A percentile compares a stretch with the other conserved stretches of the same genome.
phyloP scores from a whole-genome alignment of 2,113 vertebrate species.

The Dasyornis broadbenti region DNA sequence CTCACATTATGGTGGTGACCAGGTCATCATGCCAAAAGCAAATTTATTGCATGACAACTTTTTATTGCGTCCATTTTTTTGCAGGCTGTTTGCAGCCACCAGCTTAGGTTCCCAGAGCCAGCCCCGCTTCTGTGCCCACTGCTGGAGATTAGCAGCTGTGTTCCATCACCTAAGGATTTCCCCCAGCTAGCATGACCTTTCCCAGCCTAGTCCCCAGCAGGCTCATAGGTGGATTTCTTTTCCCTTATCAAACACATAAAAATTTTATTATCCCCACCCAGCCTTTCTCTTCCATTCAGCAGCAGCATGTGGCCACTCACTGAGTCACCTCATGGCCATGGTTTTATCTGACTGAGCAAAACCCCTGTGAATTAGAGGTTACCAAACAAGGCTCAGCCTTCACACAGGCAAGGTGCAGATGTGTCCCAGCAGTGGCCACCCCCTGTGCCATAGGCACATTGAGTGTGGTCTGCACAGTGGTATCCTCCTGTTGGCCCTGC shows the following conservation, averaged over 20 bases:
- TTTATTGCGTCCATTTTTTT: neutral
- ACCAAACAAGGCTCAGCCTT: neutral
- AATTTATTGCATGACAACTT: neutral
- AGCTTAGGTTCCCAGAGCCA: neutral
- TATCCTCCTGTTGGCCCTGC: neutral
- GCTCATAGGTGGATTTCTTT: neutral
- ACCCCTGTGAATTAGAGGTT: neutral
- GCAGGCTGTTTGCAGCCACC: neutral
- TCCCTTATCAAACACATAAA: neutral
- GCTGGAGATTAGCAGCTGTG: neutral
- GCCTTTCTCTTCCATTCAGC: neutral
- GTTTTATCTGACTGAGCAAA: neutral
- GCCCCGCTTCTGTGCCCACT: neutral
- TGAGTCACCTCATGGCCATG: neutral
- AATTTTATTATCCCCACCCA: neutral
- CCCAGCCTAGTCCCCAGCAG: neutral
- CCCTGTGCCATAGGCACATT: fast-evolving
- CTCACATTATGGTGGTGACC: neutral
- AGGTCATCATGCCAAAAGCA: neutral
- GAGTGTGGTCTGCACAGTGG: neutral
- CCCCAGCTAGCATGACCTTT: neutral
- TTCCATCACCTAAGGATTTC: neutral
- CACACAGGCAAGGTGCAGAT: neutral
- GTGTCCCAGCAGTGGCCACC: neutral
- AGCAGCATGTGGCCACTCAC: neutral